Conservation (phyloP, 2,113 vertebrate species). For the Phasianus colchicus region DNA sequence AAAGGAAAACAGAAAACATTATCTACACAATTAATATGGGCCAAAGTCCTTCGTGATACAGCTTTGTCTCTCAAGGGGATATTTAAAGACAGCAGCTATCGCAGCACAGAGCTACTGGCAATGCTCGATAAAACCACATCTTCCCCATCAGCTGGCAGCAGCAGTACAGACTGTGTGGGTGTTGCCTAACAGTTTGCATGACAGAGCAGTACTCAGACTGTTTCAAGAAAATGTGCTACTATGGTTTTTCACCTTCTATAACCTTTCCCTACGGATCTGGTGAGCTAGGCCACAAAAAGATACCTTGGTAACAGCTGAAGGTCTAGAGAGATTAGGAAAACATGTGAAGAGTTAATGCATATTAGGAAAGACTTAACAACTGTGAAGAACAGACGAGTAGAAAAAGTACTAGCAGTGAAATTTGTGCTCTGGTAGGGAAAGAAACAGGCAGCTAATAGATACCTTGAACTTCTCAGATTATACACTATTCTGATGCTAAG, state of each 20-base stretch:
- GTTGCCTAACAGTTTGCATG: neutral
- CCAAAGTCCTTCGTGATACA: neutral
- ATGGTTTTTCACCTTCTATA: neutral
- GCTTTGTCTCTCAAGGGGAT: neutral
- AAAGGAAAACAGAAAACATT: neutral
- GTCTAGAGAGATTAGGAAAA: neutral
- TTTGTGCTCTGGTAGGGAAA: neutral
- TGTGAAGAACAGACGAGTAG: neutral
- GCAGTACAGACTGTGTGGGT: neutral
- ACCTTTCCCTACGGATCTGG: neutral
- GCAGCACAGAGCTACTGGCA: neutral
- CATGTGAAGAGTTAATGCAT: neutral
- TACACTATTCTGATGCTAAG: neutral
- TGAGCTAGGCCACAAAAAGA: neutral
- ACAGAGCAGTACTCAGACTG: neutral
- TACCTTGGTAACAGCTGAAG: neutral
- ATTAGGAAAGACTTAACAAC: neutral
- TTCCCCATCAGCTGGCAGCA: neutral
- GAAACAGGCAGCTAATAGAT: neutral
- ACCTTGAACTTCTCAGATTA: neutral
- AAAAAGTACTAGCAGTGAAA: neutral
- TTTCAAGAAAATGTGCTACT: neutral
- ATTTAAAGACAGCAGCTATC: neutral
- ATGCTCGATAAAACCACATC: neutral
- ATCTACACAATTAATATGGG: neutral